A percentile compares a stretch with the other conserved stretches of the same genome.
Evolutionary conservation across 2,888 invertebrate genomes (phyloP).

Genomic region (Agonopterix heracliana): DNA sequence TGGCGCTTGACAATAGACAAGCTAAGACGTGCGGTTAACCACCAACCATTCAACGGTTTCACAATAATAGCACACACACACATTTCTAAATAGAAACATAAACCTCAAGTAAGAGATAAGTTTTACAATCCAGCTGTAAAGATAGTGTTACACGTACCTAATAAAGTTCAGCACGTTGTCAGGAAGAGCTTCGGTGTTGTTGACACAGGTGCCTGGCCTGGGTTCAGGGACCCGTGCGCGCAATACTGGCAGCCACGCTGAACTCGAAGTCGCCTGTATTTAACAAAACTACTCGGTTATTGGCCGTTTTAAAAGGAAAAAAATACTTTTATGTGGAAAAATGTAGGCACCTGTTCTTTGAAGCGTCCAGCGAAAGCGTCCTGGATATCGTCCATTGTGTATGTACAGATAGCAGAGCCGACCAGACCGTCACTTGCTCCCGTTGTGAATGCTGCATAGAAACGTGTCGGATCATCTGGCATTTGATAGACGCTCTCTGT

Average conservation of each 20-base stretch:
- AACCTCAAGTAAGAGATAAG: too few species aligned
- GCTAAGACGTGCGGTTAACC: slow-evolving; percentile 4
- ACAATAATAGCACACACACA: too few species aligned
- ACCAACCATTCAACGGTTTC: not conserved
- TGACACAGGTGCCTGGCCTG: slow-evolving; percentile 80
- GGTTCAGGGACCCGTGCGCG: slow-evolving; percentile 79
- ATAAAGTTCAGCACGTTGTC: slow-evolving; percentile 82
- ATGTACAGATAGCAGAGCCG: slow-evolving; percentile 83
- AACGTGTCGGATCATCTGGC: slow-evolving; percentile 76
- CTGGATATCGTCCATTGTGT: slow-evolving; percentile 79
- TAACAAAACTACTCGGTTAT: not conserved
- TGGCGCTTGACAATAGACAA: slow-evolving; percentile 1
- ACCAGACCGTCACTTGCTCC: slow-evolving; percentile 80
- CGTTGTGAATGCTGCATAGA: slow-evolving; percentile 83
- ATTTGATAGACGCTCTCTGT: slow-evolving; percentile 81
- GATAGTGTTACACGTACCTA: slow-evolving; percentile 48
- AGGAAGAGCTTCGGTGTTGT: slow-evolving; percentile 79
- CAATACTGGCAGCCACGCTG: slow-evolving; percentile 82
- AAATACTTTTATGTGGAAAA: not conserved
- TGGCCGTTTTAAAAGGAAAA: too few species aligned
- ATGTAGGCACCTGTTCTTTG: slow-evolving; percentile 75
- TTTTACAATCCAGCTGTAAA: too few species aligned
- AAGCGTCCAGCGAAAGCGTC: slow-evolving; percentile 81
- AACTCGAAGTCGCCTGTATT: slow-evolving; percentile 74
- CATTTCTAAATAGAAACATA: too few species aligned